A percentile compares a stretch with the other conserved stretches of the same genome.
Evolutionary conservation across 2,888 invertebrate genomes (phyloP).

Genomic region (Archaeoteleia sp.): DNA sequence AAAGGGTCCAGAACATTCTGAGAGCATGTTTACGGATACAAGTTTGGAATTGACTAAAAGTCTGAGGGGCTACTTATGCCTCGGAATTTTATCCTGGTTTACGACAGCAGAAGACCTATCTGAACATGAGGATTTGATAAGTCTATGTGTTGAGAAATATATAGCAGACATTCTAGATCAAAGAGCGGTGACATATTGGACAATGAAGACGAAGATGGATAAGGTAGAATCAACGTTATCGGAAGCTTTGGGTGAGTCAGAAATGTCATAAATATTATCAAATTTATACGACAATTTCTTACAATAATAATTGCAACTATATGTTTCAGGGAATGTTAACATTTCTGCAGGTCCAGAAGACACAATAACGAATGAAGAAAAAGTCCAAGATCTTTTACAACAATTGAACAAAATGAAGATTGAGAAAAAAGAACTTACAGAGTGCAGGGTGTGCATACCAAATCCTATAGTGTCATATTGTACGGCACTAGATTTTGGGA

Average conservation of each 20-base stretch:
- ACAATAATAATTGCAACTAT: too few species aligned
- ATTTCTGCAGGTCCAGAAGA: constrained; percentile 30
- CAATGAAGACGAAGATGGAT: constrained; percentile 57
- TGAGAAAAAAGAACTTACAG: constrained; percentile 59
- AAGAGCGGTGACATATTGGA: constrained; percentile 60
- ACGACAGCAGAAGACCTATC: constrained; percentile 23
- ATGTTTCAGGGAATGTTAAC: constrained; percentile 41
- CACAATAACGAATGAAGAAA: constrained; percentile 9
- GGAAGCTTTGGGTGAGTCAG: constrained; percentile 55
- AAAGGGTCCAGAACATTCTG: constrained; percentile 49
- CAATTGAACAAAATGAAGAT: constrained; percentile 57
- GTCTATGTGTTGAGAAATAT: constrained; percentile 54
- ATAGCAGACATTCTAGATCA: constrained; percentile 60
- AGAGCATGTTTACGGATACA: constrained; percentile 58
- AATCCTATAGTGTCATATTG: constrained; percentile 65
- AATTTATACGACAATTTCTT: too few species aligned
- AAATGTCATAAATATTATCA: too few species aligned
- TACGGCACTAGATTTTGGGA: constrained; percentile 56
- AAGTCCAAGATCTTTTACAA: constrained; percentile 50
- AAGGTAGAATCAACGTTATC: constrained; percentile 60
- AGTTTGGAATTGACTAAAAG: constrained; percentile 58
- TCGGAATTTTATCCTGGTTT: constrained; percentile 64
- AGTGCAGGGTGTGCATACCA: constrained; percentile 62
- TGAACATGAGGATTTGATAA: constrained; percentile 30
- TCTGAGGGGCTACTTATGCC: constrained; percentile 66